Base-by-base conservation (phyloP, 2,113 vertebrate species). In the Neomonachus schauinslandi region DNA sequence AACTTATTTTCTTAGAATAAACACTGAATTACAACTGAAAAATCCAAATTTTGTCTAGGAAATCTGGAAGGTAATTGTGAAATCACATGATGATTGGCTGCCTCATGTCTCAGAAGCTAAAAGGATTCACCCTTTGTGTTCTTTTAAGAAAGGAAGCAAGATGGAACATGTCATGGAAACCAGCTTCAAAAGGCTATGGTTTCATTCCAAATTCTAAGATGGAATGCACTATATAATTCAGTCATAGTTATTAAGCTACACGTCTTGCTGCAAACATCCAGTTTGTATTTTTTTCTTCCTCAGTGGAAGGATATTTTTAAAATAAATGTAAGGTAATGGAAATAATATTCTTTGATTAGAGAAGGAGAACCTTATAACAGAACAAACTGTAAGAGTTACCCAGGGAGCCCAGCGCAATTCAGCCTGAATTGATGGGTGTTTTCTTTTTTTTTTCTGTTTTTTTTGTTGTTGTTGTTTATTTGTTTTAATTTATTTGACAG, bases 11-110 rank as follows among this genome's bases (percentile, higher is more conserved):
- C 16, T 81, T 85, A 46, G 11, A 69, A 31, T 49, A 87, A 51
- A 93, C 46, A 86, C 18, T 89, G 72, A 93, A 63, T 95, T 86
- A 77, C 26, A 80, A 59, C 22, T 46, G 28, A 74, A 97, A 98
- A 94, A 67, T 36, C 6, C 15, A 72, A 36, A 86, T 80, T 87
- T 84, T 69, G 26, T 80, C 39, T 94, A 89, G 74, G 53, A 36
- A 85, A 55, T 28, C 63, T 79, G 31, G 57, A 79, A 36, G 36
- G 14, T 80, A 59, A 89, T 85, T 94, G n/a, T 81, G 22, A 92
- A 97, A 31, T 95, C 31, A n/a, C 19, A 74, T 11, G 7, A 33
- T 77, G 72, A 86, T 63, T 79, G 39, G 31, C 79, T 93, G 7
- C 22, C 67, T 83, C 22, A 5, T 95, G 13, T 19, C 67, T 83